Evolutionary conservation across 2,888 invertebrate genomes (phyloP).

Genomic region (Myathropa florea): DNA sequence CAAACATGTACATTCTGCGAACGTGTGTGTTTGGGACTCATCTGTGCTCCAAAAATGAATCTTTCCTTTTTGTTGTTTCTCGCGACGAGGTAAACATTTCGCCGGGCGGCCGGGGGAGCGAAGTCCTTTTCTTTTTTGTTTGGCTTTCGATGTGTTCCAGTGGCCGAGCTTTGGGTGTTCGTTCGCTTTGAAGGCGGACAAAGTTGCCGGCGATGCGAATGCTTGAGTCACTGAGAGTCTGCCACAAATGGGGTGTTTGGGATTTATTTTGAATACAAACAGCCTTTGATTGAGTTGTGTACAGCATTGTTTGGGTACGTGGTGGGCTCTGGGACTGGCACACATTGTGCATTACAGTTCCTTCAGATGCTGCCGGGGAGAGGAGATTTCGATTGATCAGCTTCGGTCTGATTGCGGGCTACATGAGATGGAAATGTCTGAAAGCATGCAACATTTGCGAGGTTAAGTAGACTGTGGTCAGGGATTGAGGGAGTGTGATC

Average conservation of each 20-base stretch:
- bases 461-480: not conserved
- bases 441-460: not conserved
- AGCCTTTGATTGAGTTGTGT: not conserved
- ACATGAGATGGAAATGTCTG: not conserved
- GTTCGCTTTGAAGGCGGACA: not conserved
- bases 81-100: slow-evolving; percentile 30
- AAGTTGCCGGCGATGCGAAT: not conserved
- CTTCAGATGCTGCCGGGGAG: not conserved
- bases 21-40: slow-evolving; percentile 39
- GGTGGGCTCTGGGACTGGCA: not conserved
- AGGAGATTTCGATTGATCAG: not conserved
- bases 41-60: slow-evolving; percentile 42
- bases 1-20: slow-evolving; percentile 44
- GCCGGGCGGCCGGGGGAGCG: not conserved
- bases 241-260: not conserved
- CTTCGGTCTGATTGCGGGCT: not conserved
- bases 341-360: not conserved
- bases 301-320: not conserved
- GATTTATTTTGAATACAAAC: not conserved
- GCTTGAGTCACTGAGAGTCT: slow-evolving; percentile 2
- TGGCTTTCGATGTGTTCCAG: slow-evolving; percentile 26
- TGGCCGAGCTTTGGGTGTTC: slow-evolving; percentile 2
- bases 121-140: slow-evolving; percentile 9
- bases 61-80: slow-evolving; percentile 6
- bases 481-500: not conserved